Conservation (phyloP, 2,113 vertebrate genomes). For the Miniopterus natalensis region DNA sequence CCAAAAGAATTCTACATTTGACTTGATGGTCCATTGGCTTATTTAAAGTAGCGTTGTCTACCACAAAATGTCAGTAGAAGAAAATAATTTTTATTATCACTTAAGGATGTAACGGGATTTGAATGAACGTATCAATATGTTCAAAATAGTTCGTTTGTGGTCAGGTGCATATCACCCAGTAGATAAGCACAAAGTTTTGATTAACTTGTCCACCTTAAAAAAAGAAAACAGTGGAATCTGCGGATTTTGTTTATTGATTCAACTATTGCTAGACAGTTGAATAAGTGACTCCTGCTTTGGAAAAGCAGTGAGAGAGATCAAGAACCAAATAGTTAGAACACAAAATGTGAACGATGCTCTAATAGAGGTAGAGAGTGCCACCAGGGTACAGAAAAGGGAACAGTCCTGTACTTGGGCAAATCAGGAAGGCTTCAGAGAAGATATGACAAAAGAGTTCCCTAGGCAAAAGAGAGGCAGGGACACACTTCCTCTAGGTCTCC, state of each 20-base stretch:
- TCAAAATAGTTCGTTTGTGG: conserved; percentile 12
- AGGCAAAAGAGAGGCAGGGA: background rate
- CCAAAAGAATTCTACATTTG: conserved; percentile 34
- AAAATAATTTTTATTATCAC: conserved; percentile 12
- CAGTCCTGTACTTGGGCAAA: background rate
- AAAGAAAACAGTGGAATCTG: background rate
- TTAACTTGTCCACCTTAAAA: background rate
- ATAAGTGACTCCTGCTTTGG: background rate
- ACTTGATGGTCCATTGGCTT: background rate
- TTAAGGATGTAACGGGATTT: background rate
- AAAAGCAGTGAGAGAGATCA: background rate
- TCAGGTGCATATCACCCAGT: background rate
- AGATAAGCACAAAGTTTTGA: background rate
- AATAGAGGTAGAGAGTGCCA: background rate
- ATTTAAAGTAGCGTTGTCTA: background rate
- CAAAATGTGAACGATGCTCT: background rate
- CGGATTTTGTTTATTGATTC: background rate
- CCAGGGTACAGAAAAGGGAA: background rate
- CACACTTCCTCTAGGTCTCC: background rate
- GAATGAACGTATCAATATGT: background rate
- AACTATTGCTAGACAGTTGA: background rate
- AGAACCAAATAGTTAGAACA: background rate
- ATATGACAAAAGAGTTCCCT: background rate
- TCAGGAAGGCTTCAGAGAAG: background rate
- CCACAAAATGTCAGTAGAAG: conserved; percentile 41